Evolutionary conservation across 2,888 invertebrate genomes (phyloP).

Genomic region (Caenorhabditis doughertyi): DNA sequence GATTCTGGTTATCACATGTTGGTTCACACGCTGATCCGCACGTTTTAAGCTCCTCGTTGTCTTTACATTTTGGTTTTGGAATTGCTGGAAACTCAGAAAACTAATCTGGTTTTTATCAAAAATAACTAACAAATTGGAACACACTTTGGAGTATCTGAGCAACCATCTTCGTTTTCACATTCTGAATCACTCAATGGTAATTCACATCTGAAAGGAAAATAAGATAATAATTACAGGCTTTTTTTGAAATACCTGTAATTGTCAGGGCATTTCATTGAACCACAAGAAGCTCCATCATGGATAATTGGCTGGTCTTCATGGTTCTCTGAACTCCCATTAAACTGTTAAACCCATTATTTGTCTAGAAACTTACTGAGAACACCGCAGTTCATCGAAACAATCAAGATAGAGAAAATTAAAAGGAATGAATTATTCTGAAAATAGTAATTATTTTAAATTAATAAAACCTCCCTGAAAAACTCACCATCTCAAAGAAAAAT

Average conservation of each 20-base stretch:
- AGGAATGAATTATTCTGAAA: slow-evolving; percentile 3
- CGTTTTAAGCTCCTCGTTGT: slow-evolving; percentile 42
- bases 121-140: slow-evolving; percentile 23
- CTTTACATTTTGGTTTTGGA: slow-evolving; percentile 26
- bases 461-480: background rate
- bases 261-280: slow-evolving; percentile 27
- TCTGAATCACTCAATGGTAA: background rate
- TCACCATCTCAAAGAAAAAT: slow-evolving; percentile 12
- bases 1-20: slow-evolving; percentile 37
- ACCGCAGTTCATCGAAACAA: background rate
- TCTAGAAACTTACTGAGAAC: slow-evolving; percentile 40
- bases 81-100: slow-evolving; percentile 4
- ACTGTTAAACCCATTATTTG: background rate
- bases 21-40: slow-evolving; percentile 59
- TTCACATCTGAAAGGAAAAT: slow-evolving; percentile 31
- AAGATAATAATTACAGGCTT: background rate
- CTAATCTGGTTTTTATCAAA: background rate
- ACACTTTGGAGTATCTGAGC: slow-evolving; percentile 17
- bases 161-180: slow-evolving; percentile 34
- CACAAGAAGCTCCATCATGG: slow-evolving; percentile 10
- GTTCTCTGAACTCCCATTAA: slow-evolving; percentile 20
- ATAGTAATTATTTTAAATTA: background rate
- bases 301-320: slow-evolving; percentile 28
- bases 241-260: slow-evolving; percentile 23
- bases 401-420: background rate